Conservation (phyloP, 2,113 vertebrate genomes). For the Cygnus atratus region DNA sequence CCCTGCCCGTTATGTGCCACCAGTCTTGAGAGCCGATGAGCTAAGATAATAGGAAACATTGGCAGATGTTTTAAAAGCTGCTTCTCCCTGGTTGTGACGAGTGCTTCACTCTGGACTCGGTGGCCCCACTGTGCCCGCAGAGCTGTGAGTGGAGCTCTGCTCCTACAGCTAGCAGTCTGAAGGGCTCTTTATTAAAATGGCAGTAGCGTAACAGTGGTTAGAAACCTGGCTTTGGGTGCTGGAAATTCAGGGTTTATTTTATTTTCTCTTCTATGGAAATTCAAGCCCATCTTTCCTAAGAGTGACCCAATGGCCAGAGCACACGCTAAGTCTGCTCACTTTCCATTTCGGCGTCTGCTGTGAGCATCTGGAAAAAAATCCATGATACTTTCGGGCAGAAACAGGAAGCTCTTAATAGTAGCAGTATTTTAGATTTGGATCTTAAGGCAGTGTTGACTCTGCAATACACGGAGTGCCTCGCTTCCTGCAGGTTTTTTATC, state of each 20-base stretch:
- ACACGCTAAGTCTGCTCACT: neutral
- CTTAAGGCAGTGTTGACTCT: neutral
- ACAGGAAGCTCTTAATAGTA: neutral
- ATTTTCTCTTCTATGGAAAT: neutral
- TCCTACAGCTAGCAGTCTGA: neutral
- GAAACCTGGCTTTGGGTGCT: neutral
- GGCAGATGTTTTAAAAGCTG: neutral
- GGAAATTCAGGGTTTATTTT: slow-evolving; percentile 14
- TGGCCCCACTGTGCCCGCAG: neutral
- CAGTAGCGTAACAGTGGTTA: neutral
- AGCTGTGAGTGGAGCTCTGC: neutral
- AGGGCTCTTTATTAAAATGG: neutral
- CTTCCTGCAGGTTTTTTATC: neutral
- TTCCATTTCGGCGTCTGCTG: neutral
- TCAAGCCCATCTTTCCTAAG: neutral
- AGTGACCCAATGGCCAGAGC: neutral
- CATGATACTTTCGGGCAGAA: neutral
- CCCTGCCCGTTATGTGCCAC: neutral
- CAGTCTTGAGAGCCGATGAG: neutral
- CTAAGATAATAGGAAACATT: neutral
- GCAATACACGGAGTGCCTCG: neutral
- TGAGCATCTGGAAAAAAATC: neutral
- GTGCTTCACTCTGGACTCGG: neutral
- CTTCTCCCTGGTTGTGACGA: neutral
- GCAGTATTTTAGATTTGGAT: neutral